Evolutionary conservation across 2,113 vertebrate species (phyloP), one percentile per base, ranked within the genome.

Genomic region (Machaerirhynchus nigripectus): DNA sequence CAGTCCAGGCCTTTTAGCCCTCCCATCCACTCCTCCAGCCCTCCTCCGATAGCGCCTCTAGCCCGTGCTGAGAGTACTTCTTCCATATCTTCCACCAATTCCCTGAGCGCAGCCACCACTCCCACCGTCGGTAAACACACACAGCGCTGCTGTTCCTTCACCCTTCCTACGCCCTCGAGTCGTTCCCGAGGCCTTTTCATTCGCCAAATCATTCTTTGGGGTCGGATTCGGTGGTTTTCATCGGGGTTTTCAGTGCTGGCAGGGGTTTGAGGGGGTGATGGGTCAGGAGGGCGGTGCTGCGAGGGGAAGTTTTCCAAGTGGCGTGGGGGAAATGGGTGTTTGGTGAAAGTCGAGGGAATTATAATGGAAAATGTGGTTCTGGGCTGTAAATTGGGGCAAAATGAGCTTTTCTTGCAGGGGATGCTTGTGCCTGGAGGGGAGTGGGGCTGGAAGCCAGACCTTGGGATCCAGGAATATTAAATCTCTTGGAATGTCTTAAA

Each of bases 41-140:
- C 99, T 70, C 99, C 99, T 57, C 99, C 99, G 35, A 98, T 99
- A 52, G 99, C 99, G 44, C 99, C 99, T 49, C 94, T 99, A 96
- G 99, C 99, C 89, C 98, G 99, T 35, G 99, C 99, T 18, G 99
- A 99, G 93, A 99, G 99, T 97, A 99, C 99, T 33, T 99, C 99
- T 94, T 99, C 99, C 95, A 99, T 99, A 73, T 99, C 99, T 28
- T 99, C 99, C 52, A 98, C 99, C 96, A 99, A 99, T 61, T 99
- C 99, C 57, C 97, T 99, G 97, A 99, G 99, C 2, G 98, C 99
- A 46, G 99, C 99, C 9, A 99, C 99, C 92, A 99, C 99, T 61
- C 99, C 99, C 42, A 99, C 99, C 76, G 98, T 99, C 55, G 99
- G 99, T 98, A 98, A 98, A 98, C 78, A 46, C 65, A 15, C 12